phyloP scores from a whole-genome alignment of 2,113 vertebrate species.

The Edolisoma coerulescens region DNA sequence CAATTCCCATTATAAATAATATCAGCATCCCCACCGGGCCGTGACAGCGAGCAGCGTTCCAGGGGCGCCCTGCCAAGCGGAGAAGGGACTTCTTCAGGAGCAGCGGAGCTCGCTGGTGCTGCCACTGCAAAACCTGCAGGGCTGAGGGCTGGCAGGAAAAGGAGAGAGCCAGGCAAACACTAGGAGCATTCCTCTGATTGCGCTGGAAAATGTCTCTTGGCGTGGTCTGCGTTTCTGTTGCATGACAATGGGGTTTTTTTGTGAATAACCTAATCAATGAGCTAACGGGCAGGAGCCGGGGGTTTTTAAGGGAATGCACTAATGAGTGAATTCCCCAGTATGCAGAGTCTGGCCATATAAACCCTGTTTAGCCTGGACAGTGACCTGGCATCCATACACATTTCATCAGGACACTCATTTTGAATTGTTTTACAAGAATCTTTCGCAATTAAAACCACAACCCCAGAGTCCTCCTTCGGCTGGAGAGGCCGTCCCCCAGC shows the following conservation, averaged over 20 bases:
- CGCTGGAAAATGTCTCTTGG: slow-evolving; percentile 11
- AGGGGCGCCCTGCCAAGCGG: neutral
- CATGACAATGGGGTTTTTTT: neutral
- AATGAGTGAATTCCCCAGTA: slow-evolving; percentile 24
- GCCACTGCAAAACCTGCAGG: neutral
- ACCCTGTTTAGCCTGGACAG: neutral
- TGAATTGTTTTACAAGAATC: slow-evolving; percentile 29
- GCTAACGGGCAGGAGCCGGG: neutral
- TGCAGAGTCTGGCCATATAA: neutral
- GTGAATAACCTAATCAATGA: neutral
- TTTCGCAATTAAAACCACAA: slow-evolving; percentile 30
- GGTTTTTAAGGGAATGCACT: neutral
- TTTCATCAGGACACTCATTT: slow-evolving; percentile 18
- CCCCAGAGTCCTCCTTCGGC: neutral
- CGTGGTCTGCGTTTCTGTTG: neutral
- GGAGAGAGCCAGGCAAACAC: neutral
- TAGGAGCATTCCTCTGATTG: neutral
- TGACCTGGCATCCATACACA: neutral
- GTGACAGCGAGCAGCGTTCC: neutral
- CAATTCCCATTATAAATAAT: slow-evolving; percentile 17
- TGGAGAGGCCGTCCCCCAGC: neutral
- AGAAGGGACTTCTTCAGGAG: neutral
- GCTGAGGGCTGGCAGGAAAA: neutral
- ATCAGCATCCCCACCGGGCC: neutral
- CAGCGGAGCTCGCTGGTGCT: neutral